Evolutionary conservation across 2,797 vertebrate species (phyloP).

Genomic region (Manis crassicaudata): DNA sequence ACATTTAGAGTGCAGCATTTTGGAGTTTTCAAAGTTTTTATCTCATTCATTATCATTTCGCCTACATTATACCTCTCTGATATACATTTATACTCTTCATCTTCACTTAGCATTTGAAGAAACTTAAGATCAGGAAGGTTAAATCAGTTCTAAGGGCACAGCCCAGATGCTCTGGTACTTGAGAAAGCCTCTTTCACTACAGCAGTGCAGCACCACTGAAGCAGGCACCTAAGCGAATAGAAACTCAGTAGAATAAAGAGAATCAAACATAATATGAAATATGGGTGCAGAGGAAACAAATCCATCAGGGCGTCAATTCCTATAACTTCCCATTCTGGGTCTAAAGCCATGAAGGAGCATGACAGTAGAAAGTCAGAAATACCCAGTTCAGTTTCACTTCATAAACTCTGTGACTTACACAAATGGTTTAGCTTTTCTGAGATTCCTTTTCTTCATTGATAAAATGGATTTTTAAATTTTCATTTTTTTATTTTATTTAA

Average conservation of each 20-base stretch:
- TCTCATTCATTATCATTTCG: not conserved
- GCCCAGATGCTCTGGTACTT: not conserved
- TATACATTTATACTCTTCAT: not conserved
- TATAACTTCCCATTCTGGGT: not conserved
- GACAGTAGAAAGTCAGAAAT: not conserved
- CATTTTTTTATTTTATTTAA: no score
- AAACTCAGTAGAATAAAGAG: not conserved
- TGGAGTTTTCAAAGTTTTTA: not conserved
- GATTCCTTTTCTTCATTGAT: not conserved
- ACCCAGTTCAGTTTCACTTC: not conserved
- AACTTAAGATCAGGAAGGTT: not conserved
- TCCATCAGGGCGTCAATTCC: not conserved
- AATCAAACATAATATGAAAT: accelerated
- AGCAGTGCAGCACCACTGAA: not conserved
- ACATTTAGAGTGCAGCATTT: not conserved
- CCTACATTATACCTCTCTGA: not conserved
- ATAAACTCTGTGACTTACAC: not conserved
- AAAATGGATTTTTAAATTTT: not conserved
- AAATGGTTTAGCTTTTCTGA: not conserved
- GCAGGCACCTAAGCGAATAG: not conserved
- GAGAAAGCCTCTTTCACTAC: not conserved
- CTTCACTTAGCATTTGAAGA: not conserved
- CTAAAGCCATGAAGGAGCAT: not conserved
- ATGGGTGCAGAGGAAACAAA: not conserved
- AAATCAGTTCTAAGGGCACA: not conserved